Evolutionary conservation across 2,888 invertebrate genomes (phyloP).

Genomic region (Sclerodermus sp.): DNA sequence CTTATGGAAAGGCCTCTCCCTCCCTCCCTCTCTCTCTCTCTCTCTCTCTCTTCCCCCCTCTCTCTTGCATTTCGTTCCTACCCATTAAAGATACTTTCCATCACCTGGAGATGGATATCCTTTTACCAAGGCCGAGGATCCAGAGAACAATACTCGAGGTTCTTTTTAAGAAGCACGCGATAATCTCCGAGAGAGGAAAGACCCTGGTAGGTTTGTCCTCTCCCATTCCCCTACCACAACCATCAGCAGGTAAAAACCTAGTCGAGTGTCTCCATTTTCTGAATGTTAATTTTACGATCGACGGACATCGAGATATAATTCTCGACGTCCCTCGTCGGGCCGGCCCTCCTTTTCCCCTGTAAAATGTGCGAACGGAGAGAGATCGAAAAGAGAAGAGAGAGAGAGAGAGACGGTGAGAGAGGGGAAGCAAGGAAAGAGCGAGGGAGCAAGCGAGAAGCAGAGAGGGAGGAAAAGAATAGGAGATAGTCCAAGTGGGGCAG

Average conservation of each 20-base stretch:
- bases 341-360: too few relatives aligned
- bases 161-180: too few relatives aligned
- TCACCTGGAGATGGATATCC: not conserved
- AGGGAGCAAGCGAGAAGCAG: constrained; percentile 1
- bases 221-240: too few relatives aligned
- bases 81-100: not conserved
- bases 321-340: too few relatives aligned
- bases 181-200: too few relatives aligned
- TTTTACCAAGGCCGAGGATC: too few relatives aligned
- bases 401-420: constrained; percentile 7
- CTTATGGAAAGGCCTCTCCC: too few relatives aligned
- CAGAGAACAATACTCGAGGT: too few relatives aligned
- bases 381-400: constrained; percentile 2
- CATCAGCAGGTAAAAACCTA: too few relatives aligned
- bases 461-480: constrained; percentile 1
- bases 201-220: too few relatives aligned
- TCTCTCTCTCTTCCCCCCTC: constrained; percentile 3
- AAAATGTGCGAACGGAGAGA: not conserved
- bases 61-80: not conserved
- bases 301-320: constrained; percentile 32
- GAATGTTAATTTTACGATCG: constrained; percentile 30
- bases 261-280: constrained; percentile 31
- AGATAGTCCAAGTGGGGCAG: constrained; percentile 3
- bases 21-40: constrained; percentile 2
- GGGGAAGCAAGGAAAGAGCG: constrained; percentile 6